Base-by-base conservation (phyloP, 2,888 invertebrate species). In the Mantis religiosa region DNA sequence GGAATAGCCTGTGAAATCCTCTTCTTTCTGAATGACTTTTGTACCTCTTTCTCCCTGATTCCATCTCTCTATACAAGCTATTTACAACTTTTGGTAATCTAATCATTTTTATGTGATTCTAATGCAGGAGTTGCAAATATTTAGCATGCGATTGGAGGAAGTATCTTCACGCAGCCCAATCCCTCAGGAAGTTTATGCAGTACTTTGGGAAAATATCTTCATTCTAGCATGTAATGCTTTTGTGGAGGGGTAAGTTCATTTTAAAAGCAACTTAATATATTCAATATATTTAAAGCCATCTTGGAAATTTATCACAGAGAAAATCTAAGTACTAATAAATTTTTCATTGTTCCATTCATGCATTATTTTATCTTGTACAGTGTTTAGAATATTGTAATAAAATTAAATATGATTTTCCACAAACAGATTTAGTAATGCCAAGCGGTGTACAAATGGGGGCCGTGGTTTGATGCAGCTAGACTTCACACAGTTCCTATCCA, bases 401-500 rank as follows among this genome's bases (percentile, higher is more conserved):
- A 71, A 4, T 71, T 0, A 71, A 71, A 90, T 91, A 89, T 89
- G 25, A 30, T 81, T 89, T 90, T 34, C 92, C 93, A 89, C 93
- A 93, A 93, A 54, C 93, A 95, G 97, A 54, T 98, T 97, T 93
- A 96, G 98, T 0, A 97, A 96, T 92, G 97, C 98, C 0, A 98
- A 97, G 90, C 98, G 98, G 92, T 99, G 99, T 93, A 97, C 98
- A 0, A 98, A 98, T 91, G 99, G 98, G 34, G 99, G 99, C 0
- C 94, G 99, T 82, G 99, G 98, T 0, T 93, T 99, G 15, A 99
- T 99, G 99, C 99, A 99, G 92, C 94, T 99, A 30, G 99, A 99
- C 94, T 99, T 98, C 92, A 97, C 98, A 12, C 99, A 99, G 92
- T 96, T 99, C 90, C 95, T 98, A 91, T 96, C 97, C 30, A 98